These are phyloP conservation scores for Drosophila suboccidentalis DNA, from an alignment of 2,888 invertebrate genomes.

Conservation along the genomic window DNA sequence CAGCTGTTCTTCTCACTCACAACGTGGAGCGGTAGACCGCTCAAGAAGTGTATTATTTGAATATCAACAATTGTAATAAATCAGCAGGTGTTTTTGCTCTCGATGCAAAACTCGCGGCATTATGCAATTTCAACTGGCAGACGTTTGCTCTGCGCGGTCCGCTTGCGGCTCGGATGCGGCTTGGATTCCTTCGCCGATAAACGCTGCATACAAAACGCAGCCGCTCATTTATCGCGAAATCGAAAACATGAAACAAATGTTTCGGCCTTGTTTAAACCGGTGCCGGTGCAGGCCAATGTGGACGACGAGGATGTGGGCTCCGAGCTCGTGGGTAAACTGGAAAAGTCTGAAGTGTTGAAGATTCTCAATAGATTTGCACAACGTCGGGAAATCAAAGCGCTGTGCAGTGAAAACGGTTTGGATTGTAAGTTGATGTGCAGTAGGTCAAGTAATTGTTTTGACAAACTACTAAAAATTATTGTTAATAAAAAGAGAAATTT, in stretches of 20 bases:
- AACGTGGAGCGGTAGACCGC: conserved; percentile 66
- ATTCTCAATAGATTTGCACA: conserved; percentile 94
- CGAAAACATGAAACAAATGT: conserved; percentile 86
- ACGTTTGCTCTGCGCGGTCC: conserved; percentile 70
- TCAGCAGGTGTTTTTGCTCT: conserved; percentile 40
- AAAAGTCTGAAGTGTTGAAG: conserved; percentile 92
- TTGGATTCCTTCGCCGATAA: neutral
- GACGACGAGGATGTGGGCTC: conserved; percentile 95
- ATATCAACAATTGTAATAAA: conserved; percentile 72
- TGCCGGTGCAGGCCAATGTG: conserved; percentile 88
- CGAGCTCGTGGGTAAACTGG: conserved; percentile 93
- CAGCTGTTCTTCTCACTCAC: conserved; percentile 57
- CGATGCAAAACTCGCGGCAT: conserved; percentile 81
- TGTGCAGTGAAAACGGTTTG: conserved; percentile 93
- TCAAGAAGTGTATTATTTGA: conserved; percentile 32
- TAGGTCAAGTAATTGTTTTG: neutral
- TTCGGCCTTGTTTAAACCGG: conserved; percentile 90
- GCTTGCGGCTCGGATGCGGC: conserved; percentile 39
- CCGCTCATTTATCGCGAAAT: conserved; percentile 67
- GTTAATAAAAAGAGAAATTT: no score
- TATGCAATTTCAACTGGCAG: conserved; percentile 65
- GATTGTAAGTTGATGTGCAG: conserved; percentile 87
- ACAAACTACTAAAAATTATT: neutral
- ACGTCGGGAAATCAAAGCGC: conserved; percentile 91
- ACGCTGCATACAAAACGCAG: conserved; percentile 39